Base-by-base conservation (phyloP, 2,113 vertebrate species). In the Psittacula cyanocephala region DNA sequence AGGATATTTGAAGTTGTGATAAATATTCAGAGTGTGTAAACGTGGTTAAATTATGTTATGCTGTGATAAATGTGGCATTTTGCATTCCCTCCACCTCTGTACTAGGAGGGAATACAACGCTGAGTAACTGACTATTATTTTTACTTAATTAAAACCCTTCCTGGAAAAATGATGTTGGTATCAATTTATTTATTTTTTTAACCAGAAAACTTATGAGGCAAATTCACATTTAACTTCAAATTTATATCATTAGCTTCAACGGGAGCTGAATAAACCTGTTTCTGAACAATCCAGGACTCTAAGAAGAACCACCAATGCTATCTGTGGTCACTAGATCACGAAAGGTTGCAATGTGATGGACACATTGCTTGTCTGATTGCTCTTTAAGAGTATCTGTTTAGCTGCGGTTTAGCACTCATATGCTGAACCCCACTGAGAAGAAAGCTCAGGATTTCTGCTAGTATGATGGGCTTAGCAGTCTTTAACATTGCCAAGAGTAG, bases 71-170 rank as follows among this genome's bases (percentile, higher is more conserved):
- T 71, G 63, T 60, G 31, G 25, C 53, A 78, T 81, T 92, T 92
- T n/a, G 13, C 69, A 33, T 75, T 81, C 39, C 37, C 39, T 86
- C 65, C 33, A 64, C 14, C 18, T 71, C 70, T 91, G 65, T 78
- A 75, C 62, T 88, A 12, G 62, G 89, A 90, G 91, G 81, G 70
- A 89, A 95, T n/a, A 84, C 33, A 81, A 13, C 41, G 35, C 72
- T 68, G 46, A 81, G 27, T 55, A 84, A 60, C 39, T 64, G n/a
- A 37, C 10, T 60, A 74, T 39, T 86, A 67, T 60, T 86, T 92
- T 81, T 59, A 63, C 18, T 65, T 37, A 70, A 94, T 92, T 96
- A 95, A 95, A 97, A 53, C 31, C 43, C 15, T 92, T 91, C 78
- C 81, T 92, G 86, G 13, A 91, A 87, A 94, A 94, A 44, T 23